A percentile compares a stretch with the other conserved stretches of the same genome.
phyloP scores from a whole-genome alignment of 2,888 invertebrate species.

The Calameuta idolon region DNA sequence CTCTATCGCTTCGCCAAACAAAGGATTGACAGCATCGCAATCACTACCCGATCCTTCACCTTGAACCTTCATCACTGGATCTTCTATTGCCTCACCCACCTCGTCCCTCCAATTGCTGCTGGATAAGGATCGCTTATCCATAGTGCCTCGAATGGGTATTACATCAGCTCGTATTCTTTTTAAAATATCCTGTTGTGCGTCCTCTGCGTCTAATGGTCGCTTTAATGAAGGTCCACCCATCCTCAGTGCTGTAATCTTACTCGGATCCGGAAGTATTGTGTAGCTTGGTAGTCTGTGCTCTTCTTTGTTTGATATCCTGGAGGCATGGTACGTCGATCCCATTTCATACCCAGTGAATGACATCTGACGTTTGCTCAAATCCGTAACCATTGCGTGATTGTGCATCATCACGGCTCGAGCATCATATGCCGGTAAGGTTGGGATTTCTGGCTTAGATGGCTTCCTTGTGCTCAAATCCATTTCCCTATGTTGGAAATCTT shows the following conservation, averaged over 20 bases:
- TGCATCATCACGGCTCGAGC: conserved; percentile 56
- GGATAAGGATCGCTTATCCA: conserved; percentile 47
- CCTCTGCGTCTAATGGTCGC: conserved; percentile 50
- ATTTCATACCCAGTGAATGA: conserved; percentile 56
- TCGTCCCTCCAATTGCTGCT: conserved; percentile 55
- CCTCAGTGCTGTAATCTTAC: conserved; percentile 56
- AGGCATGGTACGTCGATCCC: conserved; percentile 48
- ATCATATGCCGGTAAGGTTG: conserved; percentile 48
- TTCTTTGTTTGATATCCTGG: conserved; percentile 47
- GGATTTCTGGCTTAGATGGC: conserved; percentile 44
- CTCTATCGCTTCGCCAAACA: conserved; percentile 78
- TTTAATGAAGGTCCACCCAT: conserved; percentile 50
- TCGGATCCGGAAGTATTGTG: conserved; percentile 60
- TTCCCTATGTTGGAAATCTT: conserved; percentile 59
- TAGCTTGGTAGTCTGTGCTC: conserved; percentile 62
- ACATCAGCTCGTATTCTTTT: conserved; percentile 58
- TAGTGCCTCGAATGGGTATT: conserved; percentile 48
- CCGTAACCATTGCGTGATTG: conserved; percentile 60
- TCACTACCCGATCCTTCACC: conserved; percentile 79
- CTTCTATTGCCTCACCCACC: conserved; percentile 78
- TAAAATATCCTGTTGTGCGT: conserved; percentile 46
- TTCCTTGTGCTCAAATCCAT: conserved; percentile 64
- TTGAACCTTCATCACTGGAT: conserved; percentile 77
- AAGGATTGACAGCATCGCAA: conserved; percentile 70
- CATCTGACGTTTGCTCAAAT: conserved; percentile 60